Conservation (phyloP, 2,888 invertebrate species). For the Tenthredo amoena region DNA sequence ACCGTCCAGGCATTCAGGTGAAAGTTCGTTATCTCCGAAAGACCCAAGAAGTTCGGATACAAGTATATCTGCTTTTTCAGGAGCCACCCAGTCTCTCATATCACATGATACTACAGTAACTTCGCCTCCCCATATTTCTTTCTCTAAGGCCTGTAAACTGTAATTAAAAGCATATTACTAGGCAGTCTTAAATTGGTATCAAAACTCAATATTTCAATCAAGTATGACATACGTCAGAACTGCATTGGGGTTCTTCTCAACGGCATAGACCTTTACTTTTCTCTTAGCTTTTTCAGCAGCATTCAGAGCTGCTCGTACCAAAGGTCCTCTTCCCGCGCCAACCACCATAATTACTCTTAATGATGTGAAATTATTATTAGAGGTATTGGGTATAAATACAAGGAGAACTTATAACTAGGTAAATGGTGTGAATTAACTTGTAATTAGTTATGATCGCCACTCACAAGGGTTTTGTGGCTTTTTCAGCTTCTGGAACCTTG, state of each 20-base stretch:
- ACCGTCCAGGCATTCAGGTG: constrained; percentile 98
- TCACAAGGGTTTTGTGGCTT: constrained; percentile 80
- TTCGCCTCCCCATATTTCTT: constrained; percentile 88
- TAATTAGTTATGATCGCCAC: constrained; percentile 71
- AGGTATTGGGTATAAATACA: not conserved
- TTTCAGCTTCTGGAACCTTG: constrained; percentile 77
- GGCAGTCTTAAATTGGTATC: not conserved
- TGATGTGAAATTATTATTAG: not conserved
- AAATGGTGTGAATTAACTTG: not conserved
- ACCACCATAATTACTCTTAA: constrained; percentile 88
- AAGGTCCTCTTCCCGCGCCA: constrained; percentile 96
- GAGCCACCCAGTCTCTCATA: constrained; percentile 90
- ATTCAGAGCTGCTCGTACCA: constrained; percentile 93
- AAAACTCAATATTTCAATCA: not conserved
- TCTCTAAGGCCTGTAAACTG: constrained; percentile 85
- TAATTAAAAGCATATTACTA: constrained; percentile 14
- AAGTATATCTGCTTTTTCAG: constrained; percentile 95
- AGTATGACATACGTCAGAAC: constrained; percentile 83
- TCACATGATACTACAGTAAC: constrained; percentile 91
- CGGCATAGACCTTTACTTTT: constrained; percentile 92
- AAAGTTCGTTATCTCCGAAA: constrained; percentile 99
- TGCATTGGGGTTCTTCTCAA: constrained; percentile 99
- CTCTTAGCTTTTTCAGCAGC: constrained; percentile 86
- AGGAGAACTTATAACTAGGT: not conserved
- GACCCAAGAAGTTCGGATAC: constrained; percentile 98